Base-by-base conservation (phyloP, 2,113 vertebrate species). In the Tor tambroides region DNA sequence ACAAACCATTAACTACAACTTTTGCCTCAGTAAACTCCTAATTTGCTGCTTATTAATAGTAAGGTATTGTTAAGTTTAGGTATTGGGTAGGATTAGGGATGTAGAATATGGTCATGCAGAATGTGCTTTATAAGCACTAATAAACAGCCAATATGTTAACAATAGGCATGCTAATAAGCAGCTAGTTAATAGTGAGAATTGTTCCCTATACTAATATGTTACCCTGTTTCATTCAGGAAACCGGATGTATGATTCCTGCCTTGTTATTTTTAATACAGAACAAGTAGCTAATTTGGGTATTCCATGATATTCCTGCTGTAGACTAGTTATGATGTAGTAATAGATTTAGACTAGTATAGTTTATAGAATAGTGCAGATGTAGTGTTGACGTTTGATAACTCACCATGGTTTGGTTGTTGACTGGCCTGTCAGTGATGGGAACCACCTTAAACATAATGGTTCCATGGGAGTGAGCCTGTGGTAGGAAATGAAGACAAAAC, bases 381-480 rank as follows among this genome's bases (percentile, higher is more conserved):
- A 75, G 9, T 46, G 49, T 7, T 30, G 77, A 35, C 0, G 2
- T 72, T 61, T 67, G 4, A 14, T 59, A 23, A 28, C 93, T 96
- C 94, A 99, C 98, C 94, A 90, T 97, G 10, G 95, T 96, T 89
- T 97, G 96, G 92, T 92, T 96, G 92, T 94, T 96, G 88, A 96
- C 92, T 11, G 96, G 95, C 72, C 96, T 95, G 84, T 97, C 95
- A 59, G 95, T 97, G 91, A 96, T 96, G 65, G 98, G 97, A 88
- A 98, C 94, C 83, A 99, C 94, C 89, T 98, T 99, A 90, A 99
- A 99, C 95, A 96, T 95, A 91, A 99, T 96, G 80, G 96, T 98
- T 65, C 97, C 96, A 0, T 95, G 95, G 1, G 97, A 96, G 80
- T 95, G 92, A 2, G 95, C 95, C 96, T 99, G 92, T 92, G 90